Conservation (phyloP, 2,113 vertebrate species). For the Pseudorasbora parva region DNA sequence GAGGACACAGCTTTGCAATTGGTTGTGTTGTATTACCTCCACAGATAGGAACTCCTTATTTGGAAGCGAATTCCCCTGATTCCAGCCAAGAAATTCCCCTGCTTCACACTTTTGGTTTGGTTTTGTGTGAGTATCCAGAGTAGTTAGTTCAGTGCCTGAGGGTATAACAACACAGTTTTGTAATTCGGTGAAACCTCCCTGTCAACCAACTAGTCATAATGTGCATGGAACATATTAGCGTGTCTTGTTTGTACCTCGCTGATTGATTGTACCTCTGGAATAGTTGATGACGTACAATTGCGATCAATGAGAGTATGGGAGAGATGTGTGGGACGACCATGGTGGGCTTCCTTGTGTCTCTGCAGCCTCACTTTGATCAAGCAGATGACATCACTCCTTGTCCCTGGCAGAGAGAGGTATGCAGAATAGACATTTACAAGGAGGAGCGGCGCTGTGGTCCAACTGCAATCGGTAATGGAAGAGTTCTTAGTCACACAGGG, state of each 20-base stretch:
- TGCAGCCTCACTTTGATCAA: constrained; percentile 32
- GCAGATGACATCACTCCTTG: constrained; percentile 27
- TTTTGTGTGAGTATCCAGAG: neutral
- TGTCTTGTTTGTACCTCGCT: constrained; percentile 3
- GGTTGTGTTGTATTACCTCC: constrained; percentile 10
- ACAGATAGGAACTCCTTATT: constrained; percentile 8
- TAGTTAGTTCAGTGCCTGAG: constrained; percentile 29
- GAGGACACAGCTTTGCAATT: neutral
- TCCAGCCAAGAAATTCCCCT: constrained; percentile 21
- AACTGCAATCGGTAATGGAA: constrained; percentile 54
- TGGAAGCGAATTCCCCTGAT: neutral
- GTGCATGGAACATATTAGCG: constrained; percentile 57
- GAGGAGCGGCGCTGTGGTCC: constrained; percentile 20
- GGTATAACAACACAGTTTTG: constrained; percentile 7
- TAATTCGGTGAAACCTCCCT: constrained; percentile 2
- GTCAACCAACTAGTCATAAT: constrained; percentile 36
- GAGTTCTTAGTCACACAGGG: constrained; percentile 54
- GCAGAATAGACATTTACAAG: constrained; percentile 21
- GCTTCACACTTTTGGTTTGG: constrained; percentile 1
- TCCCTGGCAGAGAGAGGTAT: constrained; percentile 41
- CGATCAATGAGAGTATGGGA: constrained; percentile 51
- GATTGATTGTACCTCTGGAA: constrained; percentile 54
- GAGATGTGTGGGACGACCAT: constrained; percentile 35
- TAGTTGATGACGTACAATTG: constrained; percentile 44
- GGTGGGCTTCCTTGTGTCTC: constrained; percentile 45